phyloP scores from a whole-genome alignment of 2,113 vertebrate species.

The Pygoscelis antarcticus region DNA sequence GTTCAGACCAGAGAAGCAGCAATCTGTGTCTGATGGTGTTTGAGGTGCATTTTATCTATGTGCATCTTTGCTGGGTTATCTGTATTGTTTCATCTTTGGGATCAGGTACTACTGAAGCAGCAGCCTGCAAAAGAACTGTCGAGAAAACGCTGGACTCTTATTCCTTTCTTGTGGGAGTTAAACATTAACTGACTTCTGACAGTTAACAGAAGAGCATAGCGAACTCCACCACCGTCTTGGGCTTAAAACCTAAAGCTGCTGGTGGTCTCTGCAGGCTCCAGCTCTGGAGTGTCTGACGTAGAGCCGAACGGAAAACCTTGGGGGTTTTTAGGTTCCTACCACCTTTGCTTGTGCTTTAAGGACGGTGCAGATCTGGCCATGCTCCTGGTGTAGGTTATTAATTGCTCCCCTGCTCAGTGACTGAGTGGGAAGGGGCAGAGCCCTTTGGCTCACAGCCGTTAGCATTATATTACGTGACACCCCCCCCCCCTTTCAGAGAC shows the following conservation, averaged over 20 bases:
- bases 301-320: neutral
- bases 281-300: neutral
- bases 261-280: neutral
- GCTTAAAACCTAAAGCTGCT: neutral
- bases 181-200: neutral
- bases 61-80: neutral
- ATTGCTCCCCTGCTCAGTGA: neutral
- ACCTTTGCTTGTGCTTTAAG: neutral
- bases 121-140: neutral
- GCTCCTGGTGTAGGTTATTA: neutral
- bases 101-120: neutral
- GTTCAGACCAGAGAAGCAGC: neutral
- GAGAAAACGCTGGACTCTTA: neutral
- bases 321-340: neutral
- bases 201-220: neutral
- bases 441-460: neutral
- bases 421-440: neutral
- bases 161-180: neutral
- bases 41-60: neutral
- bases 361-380: neutral
- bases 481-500: neutral
- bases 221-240: neutral
- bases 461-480: rapidly evolving
- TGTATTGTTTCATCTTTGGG: neutral
- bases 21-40: neutral